Evolutionary conservation across 2,888 invertebrate species (phyloP).

Genomic region (Oxytorus armatus): DNA sequence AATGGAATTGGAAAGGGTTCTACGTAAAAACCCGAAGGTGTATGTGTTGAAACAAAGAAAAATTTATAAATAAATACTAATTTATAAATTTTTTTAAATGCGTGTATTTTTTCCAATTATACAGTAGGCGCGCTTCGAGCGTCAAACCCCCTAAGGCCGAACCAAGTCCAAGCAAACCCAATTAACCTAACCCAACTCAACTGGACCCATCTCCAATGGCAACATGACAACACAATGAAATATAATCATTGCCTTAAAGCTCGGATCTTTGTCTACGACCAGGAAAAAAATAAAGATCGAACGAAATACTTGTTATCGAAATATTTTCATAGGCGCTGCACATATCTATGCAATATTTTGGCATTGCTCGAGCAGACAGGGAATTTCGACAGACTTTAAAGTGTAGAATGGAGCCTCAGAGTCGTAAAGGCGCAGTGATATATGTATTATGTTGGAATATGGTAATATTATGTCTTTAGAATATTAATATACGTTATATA

Average conservation of each 20-base stretch:
- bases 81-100: no score
- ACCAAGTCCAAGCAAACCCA: no score
- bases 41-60: no score
- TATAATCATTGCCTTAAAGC: conserved; percentile 39
- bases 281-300: conserved; percentile 27
- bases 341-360: background rate
- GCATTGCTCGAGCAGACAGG: background rate
- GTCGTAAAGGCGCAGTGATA: conserved; percentile 8
- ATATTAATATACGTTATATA: conserved; percentile 27
- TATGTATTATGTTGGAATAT: background rate
- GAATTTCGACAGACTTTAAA: background rate
- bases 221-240: conserved; percentile 42
- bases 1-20: no score
- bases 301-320: background rate
- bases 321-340: background rate
- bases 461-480: conserved; percentile 36
- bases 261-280: conserved; percentile 11
- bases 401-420: background rate
- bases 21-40: no score
- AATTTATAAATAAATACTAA: no score
- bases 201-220: no score
- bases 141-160: no score
- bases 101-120: no score
- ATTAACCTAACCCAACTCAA: no score
- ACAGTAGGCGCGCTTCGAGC: no score